These are phyloP conservation scores for Gouania willdenowi DNA, from an alignment of 2,797 vertebrate species.

Conservation along the genomic window DNA sequence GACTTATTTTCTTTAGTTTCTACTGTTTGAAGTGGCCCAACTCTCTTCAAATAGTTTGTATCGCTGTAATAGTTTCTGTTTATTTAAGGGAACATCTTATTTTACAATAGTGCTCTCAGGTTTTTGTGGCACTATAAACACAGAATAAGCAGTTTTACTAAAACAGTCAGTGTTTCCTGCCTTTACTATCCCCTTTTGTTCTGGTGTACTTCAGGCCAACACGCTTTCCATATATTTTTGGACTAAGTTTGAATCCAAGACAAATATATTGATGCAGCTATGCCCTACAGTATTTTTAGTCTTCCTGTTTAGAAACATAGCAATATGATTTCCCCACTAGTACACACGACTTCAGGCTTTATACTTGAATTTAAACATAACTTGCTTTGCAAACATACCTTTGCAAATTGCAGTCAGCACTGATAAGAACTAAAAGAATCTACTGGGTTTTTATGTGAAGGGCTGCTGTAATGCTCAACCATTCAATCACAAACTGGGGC, in stretches of 20 bases:
- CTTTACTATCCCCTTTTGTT: conserved; percentile 10
- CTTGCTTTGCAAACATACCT: conserved; percentile 18
- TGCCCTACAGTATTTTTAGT: conserved; percentile 18
- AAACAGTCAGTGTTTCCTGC: no score
- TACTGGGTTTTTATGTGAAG: conserved; percentile 28
- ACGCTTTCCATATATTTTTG: conserved; percentile 41
- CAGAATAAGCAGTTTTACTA: no score
- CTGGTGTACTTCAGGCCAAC: conserved; percentile 14
- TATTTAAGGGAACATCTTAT: conserved; percentile 2
- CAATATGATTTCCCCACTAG: conserved; percentile 2
- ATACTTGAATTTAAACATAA: conserved; percentile 25
- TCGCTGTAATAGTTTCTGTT: no score
- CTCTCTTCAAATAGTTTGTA: no score
- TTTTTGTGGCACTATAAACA: no score
- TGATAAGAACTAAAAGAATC: conserved; percentile 19
- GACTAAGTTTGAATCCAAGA: conserved; percentile 32
- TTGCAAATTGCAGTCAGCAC: conserved; percentile 7
- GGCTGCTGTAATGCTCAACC: conserved; percentile 11
- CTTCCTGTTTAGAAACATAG: conserved; percentile 4
- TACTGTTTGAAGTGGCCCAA: no score
- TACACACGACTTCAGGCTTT: conserved; percentile 4
- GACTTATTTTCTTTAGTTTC: conserved; percentile 1
- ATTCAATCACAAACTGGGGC: conserved; percentile 20
- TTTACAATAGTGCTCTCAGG: conserved; percentile 2
- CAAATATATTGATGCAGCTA: conserved; percentile 17